phyloP scores from a whole-genome alignment of 2,113 vertebrate species.

The Prinia subflava region DNA sequence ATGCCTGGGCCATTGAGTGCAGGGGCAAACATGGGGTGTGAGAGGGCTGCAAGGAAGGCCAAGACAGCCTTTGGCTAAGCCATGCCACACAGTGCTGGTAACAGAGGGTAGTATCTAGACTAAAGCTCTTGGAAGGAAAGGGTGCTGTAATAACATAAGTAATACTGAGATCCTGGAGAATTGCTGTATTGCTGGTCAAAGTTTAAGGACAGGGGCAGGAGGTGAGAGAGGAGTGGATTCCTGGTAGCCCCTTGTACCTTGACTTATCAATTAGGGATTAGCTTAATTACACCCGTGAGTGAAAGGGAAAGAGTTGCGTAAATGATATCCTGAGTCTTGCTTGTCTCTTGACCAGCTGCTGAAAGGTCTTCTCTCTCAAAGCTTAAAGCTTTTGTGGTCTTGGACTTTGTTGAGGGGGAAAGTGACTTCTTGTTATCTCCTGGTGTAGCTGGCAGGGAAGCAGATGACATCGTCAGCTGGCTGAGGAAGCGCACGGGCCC shows the following conservation, averaged over 20 bases:
- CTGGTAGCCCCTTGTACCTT: neutral
- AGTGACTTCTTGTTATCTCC: neutral
- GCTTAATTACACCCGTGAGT: neutral
- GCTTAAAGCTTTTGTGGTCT: neutral
- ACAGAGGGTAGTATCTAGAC: neutral
- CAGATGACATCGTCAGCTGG: slow-evolving; percentile 92
- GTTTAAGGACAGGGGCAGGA: neutral
- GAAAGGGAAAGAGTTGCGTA: neutral
- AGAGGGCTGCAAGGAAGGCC: neutral
- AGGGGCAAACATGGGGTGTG: rapidly evolving
- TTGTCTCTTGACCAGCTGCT: neutral
- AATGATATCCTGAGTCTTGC: rapidly evolving
- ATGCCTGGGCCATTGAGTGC: rapidly evolving
- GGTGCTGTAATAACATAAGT: rapidly evolving
- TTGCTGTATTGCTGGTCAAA: neutral
- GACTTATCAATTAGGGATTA: neutral
- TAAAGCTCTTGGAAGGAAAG: neutral
- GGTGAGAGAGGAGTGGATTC: neutral
- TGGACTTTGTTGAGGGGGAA: no score
- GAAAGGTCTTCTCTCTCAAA: neutral
- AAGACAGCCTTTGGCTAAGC: no score
- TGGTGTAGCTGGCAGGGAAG: slow-evolving; percentile 88
- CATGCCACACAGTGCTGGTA: rapidly evolving
- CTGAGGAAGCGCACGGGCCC: slow-evolving; percentile 95
- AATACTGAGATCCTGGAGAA: neutral